phyloP scores from a whole-genome alignment of 2,113 vertebrate genomes.

The Hemichromis elongatus region DNA sequence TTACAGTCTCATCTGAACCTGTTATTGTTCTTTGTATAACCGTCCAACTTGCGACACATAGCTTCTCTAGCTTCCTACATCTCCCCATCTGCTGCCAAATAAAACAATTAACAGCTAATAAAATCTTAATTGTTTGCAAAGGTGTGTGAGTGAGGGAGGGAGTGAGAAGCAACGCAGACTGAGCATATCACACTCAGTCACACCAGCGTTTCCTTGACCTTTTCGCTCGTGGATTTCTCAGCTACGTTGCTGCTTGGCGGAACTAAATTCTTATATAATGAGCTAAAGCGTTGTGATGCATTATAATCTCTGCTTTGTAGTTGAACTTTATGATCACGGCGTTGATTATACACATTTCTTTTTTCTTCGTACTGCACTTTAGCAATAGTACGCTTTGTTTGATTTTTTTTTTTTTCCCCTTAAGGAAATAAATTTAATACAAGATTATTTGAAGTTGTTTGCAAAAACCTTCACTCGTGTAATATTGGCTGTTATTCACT shows the following conservation, averaged over 20 bases:
- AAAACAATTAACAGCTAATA: constrained; percentile 43
- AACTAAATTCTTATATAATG: neutral
- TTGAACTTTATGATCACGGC: neutral
- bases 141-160: neutral
- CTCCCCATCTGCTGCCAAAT: constrained; percentile 24
- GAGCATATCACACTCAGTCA: neutral
- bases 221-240: neutral
- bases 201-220: neutral
- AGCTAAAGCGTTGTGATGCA: neutral
- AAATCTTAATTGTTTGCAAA: constrained; percentile 37
- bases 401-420: too few species aligned
- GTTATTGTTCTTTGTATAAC: neutral
- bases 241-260: neutral
- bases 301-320: neutral
- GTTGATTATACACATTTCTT: neutral
- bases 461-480: neutral
- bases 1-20: neutral
- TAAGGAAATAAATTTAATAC: neutral
- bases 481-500: neutral
- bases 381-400: neutral
- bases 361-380: neutral
- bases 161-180: neutral
- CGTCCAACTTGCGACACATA: constrained; percentile 3
- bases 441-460: neutral
- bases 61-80: neutral